phyloP scores from a whole-genome alignment of 2,888 invertebrate genomes.

The Balanococcus diminutus region DNA sequence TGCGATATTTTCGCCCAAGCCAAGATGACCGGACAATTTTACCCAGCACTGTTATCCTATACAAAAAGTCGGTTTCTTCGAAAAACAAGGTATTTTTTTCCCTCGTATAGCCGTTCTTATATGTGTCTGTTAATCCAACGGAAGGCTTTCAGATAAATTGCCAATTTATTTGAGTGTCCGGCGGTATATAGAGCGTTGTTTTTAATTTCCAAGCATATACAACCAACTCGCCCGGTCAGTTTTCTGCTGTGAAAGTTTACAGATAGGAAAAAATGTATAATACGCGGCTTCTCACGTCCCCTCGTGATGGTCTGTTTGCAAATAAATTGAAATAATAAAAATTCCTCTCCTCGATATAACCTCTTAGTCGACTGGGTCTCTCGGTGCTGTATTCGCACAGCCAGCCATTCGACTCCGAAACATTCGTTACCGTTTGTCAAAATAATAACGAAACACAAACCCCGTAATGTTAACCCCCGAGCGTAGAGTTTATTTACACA shows the following conservation, averaged over 20 bases:
- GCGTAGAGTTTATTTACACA: neutral
- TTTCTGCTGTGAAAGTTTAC: neutral
- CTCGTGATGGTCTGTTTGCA: neutral
- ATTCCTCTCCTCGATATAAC: neutral
- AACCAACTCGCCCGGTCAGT: neutral
- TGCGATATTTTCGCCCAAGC: neutral
- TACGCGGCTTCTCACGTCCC: neutral
- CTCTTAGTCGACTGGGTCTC: too few species aligned
- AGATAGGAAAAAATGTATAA: neutral
- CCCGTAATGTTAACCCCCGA: neutral
- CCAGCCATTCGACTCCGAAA: neutral
- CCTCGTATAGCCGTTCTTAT: constrained; percentile 41
- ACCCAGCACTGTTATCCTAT: constrained; percentile 4
- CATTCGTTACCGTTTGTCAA: constrained; percentile 32
- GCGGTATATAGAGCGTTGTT: constrained; percentile 18
- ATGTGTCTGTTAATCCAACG: constrained; percentile 45
- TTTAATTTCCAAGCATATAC: constrained; percentile 33
- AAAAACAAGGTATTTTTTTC: constrained; percentile 44
- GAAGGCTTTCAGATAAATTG: constrained; percentile 53
- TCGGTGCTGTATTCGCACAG: neutral
- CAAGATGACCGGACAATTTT: constrained; percentile 4
- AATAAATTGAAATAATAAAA: constrained; percentile 34
- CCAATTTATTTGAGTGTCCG: constrained; percentile 50
- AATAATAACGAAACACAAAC: constrained; percentile 1
- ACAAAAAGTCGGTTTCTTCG: neutral